Percentiles rank a stretch among this genome's conserved stretches.
Evolutionary conservation across 2,888 invertebrate genomes (phyloP).

Genomic region (Apeira syringaria): DNA sequence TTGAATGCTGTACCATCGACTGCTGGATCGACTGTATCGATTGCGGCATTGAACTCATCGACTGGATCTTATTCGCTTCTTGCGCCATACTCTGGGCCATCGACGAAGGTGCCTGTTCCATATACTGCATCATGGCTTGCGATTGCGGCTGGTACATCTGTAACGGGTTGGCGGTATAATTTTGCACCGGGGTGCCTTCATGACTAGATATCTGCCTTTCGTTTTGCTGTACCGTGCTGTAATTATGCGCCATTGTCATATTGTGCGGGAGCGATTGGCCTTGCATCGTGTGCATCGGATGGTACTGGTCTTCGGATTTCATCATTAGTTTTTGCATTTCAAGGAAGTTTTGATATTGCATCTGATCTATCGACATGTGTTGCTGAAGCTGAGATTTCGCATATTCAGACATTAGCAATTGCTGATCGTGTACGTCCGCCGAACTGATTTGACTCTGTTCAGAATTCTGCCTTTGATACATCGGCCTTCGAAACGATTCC

Average conservation of each 20-base stretch:
- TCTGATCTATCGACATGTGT: slow-evolving; percentile 70
- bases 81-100: slow-evolving; percentile 39
- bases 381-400: slow-evolving; percentile 58
- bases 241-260: slow-evolving; percentile 64
- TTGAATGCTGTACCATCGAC: slow-evolving; percentile 38
- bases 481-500: slow-evolving; percentile 64
- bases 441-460: slow-evolving; percentile 74
- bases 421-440: slow-evolving; percentile 63
- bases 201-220: slow-evolving; percentile 80
- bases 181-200: slow-evolving; percentile 79
- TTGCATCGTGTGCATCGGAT: slow-evolving; percentile 62
- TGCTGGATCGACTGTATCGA: slow-evolving; percentile 43
- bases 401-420: slow-evolving; percentile 55
- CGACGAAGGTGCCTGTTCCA: slow-evolving; percentile 39
- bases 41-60: too few relatives aligned
- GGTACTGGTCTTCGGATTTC: slow-evolving; percentile 63
- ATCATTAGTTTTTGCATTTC: slow-evolving; percentile 54
- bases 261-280: slow-evolving; percentile 74
- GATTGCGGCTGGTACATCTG: slow-evolving; percentile 68
- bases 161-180: slow-evolving; percentile 70
- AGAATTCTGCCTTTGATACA: slow-evolving; percentile 71
- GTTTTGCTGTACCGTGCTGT: slow-evolving; percentile 64
- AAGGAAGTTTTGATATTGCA: slow-evolving; percentile 56
- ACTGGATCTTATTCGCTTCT: slow-evolving; percentile 35
- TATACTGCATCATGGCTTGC: slow-evolving; percentile 51